These are phyloP conservation scores for Dromaius novaehollandiae DNA, from an alignment of 2,113 vertebrate species.

Conservation along the genomic window DNA sequence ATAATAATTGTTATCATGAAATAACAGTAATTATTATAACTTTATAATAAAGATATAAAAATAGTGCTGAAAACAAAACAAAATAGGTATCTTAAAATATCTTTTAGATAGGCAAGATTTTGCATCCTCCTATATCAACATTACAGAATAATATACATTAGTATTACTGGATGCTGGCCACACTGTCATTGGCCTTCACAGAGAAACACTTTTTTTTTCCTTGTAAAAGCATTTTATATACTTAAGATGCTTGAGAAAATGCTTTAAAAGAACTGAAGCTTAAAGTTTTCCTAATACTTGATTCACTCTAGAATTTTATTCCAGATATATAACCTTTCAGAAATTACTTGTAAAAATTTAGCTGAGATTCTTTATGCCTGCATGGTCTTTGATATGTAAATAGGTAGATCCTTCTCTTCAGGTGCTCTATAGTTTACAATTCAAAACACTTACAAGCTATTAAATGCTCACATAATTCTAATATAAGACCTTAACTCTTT, in stretches of 20 bases:
- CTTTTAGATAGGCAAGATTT: background rate
- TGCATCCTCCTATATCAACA: background rate
- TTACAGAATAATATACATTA: background rate
- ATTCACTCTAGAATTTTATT: background rate
- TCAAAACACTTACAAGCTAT: conserved; percentile 35
- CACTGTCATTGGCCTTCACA: background rate
- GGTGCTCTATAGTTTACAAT: conserved; percentile 11
- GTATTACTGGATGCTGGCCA: background rate
- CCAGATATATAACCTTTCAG: background rate
- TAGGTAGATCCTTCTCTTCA: conserved; percentile 11
- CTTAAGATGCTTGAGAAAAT: conserved; percentile 13
- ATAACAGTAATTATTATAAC: background rate
- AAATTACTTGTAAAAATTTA: conserved; percentile 4
- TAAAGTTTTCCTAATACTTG: background rate
- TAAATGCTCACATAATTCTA: conserved; percentile 30
- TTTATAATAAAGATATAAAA: background rate
- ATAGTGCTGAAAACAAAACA: background rate
- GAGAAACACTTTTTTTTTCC: background rate
- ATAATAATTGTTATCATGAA: background rate
- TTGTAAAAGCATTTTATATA: background rate
- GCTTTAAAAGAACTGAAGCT: background rate
- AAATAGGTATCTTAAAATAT: background rate
- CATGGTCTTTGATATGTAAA: background rate
- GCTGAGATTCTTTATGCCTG: background rate
- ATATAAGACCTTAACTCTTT: conserved; percentile 41